phyloP scores from a whole-genome alignment of 2,113 vertebrate genomes.

The Platichthys stellatus region DNA sequence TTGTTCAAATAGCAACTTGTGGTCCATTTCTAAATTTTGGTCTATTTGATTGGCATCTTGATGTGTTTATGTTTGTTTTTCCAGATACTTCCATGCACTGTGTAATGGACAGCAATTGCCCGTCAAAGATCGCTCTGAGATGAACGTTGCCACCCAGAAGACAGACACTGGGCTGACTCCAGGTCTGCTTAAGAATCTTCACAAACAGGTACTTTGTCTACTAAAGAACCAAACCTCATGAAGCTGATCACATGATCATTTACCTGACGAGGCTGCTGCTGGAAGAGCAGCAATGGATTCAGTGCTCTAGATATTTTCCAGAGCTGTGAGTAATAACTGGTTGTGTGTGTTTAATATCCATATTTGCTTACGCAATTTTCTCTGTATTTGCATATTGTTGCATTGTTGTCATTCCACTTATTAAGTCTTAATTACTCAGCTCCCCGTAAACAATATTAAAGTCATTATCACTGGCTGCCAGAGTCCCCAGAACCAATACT shows the following conservation, averaged over 20 bases:
- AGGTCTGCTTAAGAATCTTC: constrained; percentile 88
- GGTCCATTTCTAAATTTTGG: neutral
- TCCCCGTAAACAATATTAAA: neutral
- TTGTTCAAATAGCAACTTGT: neutral
- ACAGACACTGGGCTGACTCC: constrained; percentile 85
- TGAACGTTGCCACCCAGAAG: constrained; percentile 79
- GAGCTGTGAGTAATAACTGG: neutral
- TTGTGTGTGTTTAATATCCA: constrained; percentile 15
- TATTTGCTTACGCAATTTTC: constrained; percentile 8
- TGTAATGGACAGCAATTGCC: constrained; percentile 88
- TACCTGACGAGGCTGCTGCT: neutral
- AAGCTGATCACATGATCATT: neutral
- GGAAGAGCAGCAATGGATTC: neutral
- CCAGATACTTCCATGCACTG: constrained; percentile 91
- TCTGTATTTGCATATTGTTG: neutral
- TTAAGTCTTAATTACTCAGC: neutral
- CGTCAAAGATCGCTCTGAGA: constrained; percentile 88
- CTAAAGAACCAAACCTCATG: neutral
- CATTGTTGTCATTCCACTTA: too few relatives aligned
- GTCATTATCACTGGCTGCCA: too few relatives aligned
- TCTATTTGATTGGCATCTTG: constrained; percentile 1
- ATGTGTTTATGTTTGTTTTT: neutral
- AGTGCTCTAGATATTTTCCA: neutral
- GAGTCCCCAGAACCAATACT: too few relatives aligned
- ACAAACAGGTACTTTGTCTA: constrained; percentile 87